phyloP scores from a whole-genome alignment of 1,140 invertebrate genomes.

The Zaprionus taronus region DNA sequence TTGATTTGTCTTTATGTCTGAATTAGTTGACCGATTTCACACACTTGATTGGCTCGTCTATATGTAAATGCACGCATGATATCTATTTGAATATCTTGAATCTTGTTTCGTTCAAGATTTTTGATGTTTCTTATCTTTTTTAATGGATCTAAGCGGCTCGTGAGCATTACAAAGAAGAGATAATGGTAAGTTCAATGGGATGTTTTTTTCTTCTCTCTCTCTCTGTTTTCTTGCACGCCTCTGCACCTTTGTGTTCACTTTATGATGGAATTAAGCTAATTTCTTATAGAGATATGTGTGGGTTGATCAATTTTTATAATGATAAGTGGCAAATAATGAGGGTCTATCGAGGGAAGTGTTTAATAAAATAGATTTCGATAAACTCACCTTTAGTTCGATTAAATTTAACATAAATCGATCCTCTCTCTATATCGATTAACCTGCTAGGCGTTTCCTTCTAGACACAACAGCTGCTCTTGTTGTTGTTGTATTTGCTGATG shows the following conservation, averaged over 20 bases:
- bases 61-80: slow-evolving; percentile 39
- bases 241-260: slow-evolving; percentile 6
- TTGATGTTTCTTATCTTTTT: slow-evolving; percentile 42
- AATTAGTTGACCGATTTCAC: slow-evolving; percentile 60
- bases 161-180: slow-evolving; percentile 2
- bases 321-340: slow-evolving; percentile 1
- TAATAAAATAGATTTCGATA: neutral
- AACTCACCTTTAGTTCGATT: slow-evolving; percentile 1
- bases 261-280: slow-evolving; percentile 10
- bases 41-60: slow-evolving; percentile 33
- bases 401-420: neutral
- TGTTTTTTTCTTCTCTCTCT: neutral
- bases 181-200: slow-evolving; percentile 8
- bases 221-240: neutral
- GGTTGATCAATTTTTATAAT: neutral
- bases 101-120: slow-evolving; percentile 29
- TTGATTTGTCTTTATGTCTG: slow-evolving; percentile 49
- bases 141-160: slow-evolving; percentile 36
- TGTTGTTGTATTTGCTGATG: slow-evolving; percentile 19
- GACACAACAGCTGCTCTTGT: slow-evolving; percentile 16
- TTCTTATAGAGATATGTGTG: neutral
- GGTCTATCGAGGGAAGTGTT: neutral
- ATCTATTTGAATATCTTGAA: slow-evolving; percentile 11
- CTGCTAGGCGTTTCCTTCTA: slow-evolving; percentile 35
- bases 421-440: neutral